Percentiles rank a stretch among this genome's conserved stretches.
phyloP scores from a whole-genome alignment of 2,113 vertebrate genomes.

The Electrona antarctica region DNA sequence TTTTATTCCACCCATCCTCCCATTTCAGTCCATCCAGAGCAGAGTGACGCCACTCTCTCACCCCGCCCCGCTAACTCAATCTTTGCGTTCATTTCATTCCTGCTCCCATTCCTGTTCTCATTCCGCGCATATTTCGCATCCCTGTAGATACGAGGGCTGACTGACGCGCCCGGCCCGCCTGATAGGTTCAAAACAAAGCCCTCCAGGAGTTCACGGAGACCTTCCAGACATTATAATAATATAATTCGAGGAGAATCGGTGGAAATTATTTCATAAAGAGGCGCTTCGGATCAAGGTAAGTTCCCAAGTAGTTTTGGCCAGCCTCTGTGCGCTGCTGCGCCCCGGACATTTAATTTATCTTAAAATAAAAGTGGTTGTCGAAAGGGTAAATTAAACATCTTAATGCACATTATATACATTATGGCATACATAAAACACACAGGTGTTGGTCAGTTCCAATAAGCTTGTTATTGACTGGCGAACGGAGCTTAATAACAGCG shows the following conservation, averaged over 20 bases:
- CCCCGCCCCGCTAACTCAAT: slow-evolving; percentile 87
- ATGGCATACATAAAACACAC: background rate
- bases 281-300: slow-evolving; percentile 76
- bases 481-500: background rate
- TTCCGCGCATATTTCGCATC: slow-evolving; percentile 97
- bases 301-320: slow-evolving; percentile 66
- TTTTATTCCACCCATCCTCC: background rate
- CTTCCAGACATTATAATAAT: slow-evolving; percentile 37
- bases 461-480: slow-evolving; percentile 27
- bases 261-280: slow-evolving; percentile 64
- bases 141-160: slow-evolving; percentile 83
- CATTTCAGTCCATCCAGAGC: slow-evolving; percentile 67
- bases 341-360: slow-evolving; percentile 55
- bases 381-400: slow-evolving; percentile 29
- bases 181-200: slow-evolving; percentile 34
- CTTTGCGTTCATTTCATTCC: slow-evolving; percentile 97
- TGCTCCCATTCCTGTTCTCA: slow-evolving; percentile 93
- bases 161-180: slow-evolving; percentile 75
- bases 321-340: slow-evolving; percentile 28
- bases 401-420: background rate
- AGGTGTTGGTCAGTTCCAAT: slow-evolving; percentile 32
- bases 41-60: slow-evolving; percentile 84
- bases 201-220: slow-evolving; percentile 45
- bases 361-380: slow-evolving; percentile 22
- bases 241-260: slow-evolving; percentile 53